Evolutionary conservation across 2,797 vertebrate genomes (phyloP).

Genomic region (Bryconaethiops microstoma): DNA sequence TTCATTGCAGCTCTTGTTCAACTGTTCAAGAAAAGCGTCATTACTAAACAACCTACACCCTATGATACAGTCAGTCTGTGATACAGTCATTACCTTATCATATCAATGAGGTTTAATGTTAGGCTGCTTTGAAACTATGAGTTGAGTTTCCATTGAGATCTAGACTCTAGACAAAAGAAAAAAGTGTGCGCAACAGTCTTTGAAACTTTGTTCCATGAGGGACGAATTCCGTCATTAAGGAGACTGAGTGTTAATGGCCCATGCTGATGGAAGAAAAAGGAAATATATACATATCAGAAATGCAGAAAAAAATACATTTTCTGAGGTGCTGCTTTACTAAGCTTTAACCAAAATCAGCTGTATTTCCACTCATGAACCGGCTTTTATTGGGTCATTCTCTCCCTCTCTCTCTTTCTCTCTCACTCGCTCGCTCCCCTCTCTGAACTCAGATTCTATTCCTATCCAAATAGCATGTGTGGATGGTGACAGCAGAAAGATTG

Average conservation of each 20-base stretch:
- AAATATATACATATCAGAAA: slow-evolving; percentile 39
- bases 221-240: slow-evolving; percentile 28
- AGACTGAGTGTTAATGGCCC: slow-evolving; percentile 26
- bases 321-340: slow-evolving; percentile 40
- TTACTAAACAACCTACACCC: neutral
- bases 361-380: slow-evolving; percentile 56
- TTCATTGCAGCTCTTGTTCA: neutral
- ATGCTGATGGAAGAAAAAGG: slow-evolving; percentile 30
- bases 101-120: neutral
- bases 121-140: slow-evolving; percentile 1
- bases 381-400: slow-evolving; percentile 60
- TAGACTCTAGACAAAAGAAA: slow-evolving; percentile 22
- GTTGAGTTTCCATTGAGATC: slow-evolving; percentile 4
- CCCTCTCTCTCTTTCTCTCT: slow-evolving; percentile 45
- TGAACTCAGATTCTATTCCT: slow-evolving; percentile 62
- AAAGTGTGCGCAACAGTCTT: slow-evolving; percentile 12
- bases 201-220: slow-evolving; percentile 29
- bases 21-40: neutral
- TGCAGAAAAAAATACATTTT: slow-evolving; percentile 31
- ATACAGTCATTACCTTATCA: neutral
- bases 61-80: neutral
- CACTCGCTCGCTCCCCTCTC: slow-evolving; percentile 10
- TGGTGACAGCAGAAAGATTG: slow-evolving; percentile 52
- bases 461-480: slow-evolving; percentile 65
- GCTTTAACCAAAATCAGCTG: slow-evolving; percentile 54